A percentile compares a stretch with the other conserved stretches of the same genome.
Evolutionary conservation across 2,888 invertebrate genomes (phyloP).

Genomic region (Acrocyrtus sp.): DNA sequence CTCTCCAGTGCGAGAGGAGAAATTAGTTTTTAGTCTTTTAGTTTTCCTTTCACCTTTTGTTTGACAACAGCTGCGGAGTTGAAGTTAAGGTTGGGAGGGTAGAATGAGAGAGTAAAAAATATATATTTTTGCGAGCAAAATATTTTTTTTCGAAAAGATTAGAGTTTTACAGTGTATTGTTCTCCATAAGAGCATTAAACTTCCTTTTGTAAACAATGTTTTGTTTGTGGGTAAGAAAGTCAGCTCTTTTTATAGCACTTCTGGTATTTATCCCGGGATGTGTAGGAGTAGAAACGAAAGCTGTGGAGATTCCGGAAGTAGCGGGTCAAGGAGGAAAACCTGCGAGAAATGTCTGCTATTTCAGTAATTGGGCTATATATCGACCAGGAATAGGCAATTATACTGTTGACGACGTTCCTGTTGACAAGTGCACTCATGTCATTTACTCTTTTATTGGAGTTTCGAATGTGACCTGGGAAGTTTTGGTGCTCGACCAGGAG

Average conservation of each 20-base stretch:
- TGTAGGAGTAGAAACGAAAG: constrained; percentile 12
- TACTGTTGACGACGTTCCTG: constrained; percentile 83
- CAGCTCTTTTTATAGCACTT: not conserved
- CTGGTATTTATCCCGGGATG: not conserved
- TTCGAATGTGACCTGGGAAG: constrained; percentile 79
- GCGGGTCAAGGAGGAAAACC: constrained; percentile 58
- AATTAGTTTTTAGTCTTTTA: constrained; percentile 18
- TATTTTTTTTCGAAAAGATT: too few species aligned
- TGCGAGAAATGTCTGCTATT: constrained; percentile 70
- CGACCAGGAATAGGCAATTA: constrained; percentile 84
- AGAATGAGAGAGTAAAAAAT: too few species aligned
- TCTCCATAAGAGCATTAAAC: not conserved
- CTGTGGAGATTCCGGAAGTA: constrained; percentile 35
- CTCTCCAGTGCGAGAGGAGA: constrained; percentile 15
- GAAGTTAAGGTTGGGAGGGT: too few species aligned
- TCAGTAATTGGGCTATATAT: constrained; percentile 88
- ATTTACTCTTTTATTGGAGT: constrained; percentile 91
- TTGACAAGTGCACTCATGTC: constrained; percentile 84
- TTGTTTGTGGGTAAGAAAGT: not conserved
- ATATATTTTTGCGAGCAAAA: constrained; percentile 1
- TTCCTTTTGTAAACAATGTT: constrained; percentile 6
- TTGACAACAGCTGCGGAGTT: constrained; percentile 10
- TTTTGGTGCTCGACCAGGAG: constrained; percentile 83
- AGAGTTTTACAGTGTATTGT: not conserved
- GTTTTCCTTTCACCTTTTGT: constrained; percentile 20